These are phyloP conservation scores for Onchidella celtica DNA, from an alignment of 2,888 invertebrate genomes.

Conservation along the genomic window DNA sequence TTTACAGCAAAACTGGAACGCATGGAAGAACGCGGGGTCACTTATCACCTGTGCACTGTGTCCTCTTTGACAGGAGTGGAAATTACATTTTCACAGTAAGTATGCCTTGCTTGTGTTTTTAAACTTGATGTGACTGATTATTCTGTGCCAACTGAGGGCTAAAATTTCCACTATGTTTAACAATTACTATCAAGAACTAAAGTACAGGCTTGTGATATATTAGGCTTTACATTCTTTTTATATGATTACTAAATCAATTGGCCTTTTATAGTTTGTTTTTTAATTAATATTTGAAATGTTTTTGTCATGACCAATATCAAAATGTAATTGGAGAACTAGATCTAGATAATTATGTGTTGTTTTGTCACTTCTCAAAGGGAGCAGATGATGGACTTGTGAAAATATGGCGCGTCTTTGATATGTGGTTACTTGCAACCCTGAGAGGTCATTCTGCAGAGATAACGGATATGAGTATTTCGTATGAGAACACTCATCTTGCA, in stretches of 20 bases:
- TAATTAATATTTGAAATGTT: neutral
- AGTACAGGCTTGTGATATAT: too few relatives aligned
- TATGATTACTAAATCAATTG: too few relatives aligned
- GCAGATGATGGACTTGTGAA: constrained; percentile 97
- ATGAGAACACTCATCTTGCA: constrained; percentile 95
- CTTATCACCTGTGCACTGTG: constrained; percentile 97
- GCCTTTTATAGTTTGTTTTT: too few relatives aligned
- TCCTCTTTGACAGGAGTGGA: constrained; percentile 95
- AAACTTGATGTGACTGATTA: too few relatives aligned
- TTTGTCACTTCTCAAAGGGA: constrained; percentile 84
- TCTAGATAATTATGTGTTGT: neutral
- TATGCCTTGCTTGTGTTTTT: constrained; percentile 19
- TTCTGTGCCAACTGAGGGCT: too few relatives aligned
- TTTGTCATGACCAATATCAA: neutral
- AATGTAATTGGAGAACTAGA: too few relatives aligned
- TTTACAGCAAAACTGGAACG: constrained; percentile 85
- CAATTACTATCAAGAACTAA: too few relatives aligned
- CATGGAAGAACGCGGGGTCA: constrained; percentile 90
- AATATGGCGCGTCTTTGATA: constrained; percentile 94
- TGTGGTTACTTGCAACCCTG: constrained; percentile 93
- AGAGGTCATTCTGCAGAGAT: constrained; percentile 97
- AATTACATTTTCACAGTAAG: constrained; percentile 93
- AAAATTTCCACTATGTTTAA: too few relatives aligned
- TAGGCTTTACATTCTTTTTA: too few relatives aligned
- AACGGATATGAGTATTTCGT: constrained; percentile 95